phyloP scores from a whole-genome alignment of 2,888 invertebrate genomes.

The Tipula lateralis region DNA sequence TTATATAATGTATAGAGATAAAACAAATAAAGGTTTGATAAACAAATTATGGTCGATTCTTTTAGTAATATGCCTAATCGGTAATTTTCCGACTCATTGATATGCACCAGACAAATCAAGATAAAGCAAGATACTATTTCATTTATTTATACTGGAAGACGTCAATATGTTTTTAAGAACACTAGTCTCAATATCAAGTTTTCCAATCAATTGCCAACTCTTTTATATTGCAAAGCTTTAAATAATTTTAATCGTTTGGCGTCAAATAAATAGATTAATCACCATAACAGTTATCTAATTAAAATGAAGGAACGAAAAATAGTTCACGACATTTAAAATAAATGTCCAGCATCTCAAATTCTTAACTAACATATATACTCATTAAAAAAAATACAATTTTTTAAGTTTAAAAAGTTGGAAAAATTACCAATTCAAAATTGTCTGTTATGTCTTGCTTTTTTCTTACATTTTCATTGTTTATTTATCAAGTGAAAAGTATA shows the following conservation, averaged over 20 bases:
- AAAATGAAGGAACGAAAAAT: not conserved
- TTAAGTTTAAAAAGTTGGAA: not conserved
- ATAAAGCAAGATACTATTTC: too few relatives aligned
- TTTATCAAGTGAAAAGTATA: not conserved
- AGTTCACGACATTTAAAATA: not conserved
- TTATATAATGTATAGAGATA: too few relatives aligned
- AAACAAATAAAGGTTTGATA: too few relatives aligned
- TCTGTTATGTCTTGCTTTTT: not conserved
- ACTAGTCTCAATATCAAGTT: too few relatives aligned
- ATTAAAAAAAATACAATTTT: not conserved
- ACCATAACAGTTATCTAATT: not conserved
- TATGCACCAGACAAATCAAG: too few relatives aligned
- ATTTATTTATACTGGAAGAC: too few relatives aligned
- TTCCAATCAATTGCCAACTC: too few relatives aligned
- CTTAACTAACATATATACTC: not conserved
- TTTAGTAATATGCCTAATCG: too few relatives aligned
- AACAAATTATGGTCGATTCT: too few relatives aligned
- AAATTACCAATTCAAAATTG: not conserved
- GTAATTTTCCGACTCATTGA: too few relatives aligned
- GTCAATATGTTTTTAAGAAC: too few relatives aligned
- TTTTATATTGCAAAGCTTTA: too few relatives aligned
- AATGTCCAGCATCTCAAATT: not conserved
- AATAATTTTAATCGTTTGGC: not conserved
- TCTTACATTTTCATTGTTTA: not conserved
- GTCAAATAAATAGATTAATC: not conserved